Evolutionary conservation across 2,797 vertebrate species (phyloP), one percentile per base, ranked within the genome.

Genomic region (Myiotriccus ornatus): DNA sequence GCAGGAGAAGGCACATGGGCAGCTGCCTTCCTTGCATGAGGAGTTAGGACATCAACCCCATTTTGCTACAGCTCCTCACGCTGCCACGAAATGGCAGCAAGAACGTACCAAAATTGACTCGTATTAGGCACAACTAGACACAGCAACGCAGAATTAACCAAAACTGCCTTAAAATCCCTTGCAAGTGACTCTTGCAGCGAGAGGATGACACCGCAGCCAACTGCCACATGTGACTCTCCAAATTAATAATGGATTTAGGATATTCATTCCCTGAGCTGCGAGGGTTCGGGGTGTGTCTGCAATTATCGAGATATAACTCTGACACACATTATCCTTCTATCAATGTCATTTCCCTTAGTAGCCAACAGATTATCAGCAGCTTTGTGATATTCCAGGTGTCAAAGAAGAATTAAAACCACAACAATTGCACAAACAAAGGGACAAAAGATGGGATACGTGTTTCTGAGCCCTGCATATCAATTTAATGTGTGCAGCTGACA

Each of bases 371-470:
- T 94, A 96, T 94, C 93, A 74, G 85, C 96, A 95, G 96, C 95
- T 96, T 95, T 97, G 96, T 96, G 94, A 95, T 96, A 93, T 95
- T 97, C 96, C 96, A 97, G 96, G 96, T 97, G 96, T 97, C 96
- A 96, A 96, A 96, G 93, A 97, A 96, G 96, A 97, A 95, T 94
- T 95, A 92, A 96, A 97, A 57, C 90, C 90, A 65, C 93, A 96
- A 93, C 92, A 97, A 97, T 84, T 71, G 86, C 92, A 47, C 95
- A 94, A 94, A 96, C 84, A 96, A 95, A 96, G 94, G 91, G 95
- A 97, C 96, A 94, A 93, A 95, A 96, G 94, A 88, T 7, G 92
- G 88, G 92, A 93, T 96, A 87, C 93, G 77, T 92, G 87, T 93
- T 95, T 95, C 93, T 92, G 85, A 96, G 94, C 96, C 92, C 94